Conservation (phyloP, 2,888 invertebrate species). For the Parnassius orleans region DNA sequence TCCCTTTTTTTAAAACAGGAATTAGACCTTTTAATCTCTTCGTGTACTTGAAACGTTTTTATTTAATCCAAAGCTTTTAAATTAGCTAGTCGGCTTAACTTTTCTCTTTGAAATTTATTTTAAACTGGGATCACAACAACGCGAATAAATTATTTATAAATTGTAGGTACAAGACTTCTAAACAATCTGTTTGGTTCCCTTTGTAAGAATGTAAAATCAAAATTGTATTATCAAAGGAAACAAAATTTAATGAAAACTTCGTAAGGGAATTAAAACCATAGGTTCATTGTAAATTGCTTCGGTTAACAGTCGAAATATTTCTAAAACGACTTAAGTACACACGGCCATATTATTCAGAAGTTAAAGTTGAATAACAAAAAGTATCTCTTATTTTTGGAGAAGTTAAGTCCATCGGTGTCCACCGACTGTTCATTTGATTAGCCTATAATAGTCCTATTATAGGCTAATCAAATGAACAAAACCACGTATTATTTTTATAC, state of each 20-base stretch:
- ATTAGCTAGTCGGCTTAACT: constrained; percentile 1
- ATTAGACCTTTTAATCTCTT: constrained; percentile 9
- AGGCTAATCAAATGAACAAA: too few relatives aligned
- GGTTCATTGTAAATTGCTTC: not conserved
- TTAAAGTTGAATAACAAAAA: too few relatives aligned
- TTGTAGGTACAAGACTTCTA: not conserved
- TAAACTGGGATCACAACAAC: not conserved
- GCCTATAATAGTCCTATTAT: too few relatives aligned
- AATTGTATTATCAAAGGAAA: constrained; percentile 2
- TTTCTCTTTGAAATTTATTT: constrained; percentile 21
- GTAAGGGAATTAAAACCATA: not conserved
- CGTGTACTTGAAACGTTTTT: constrained; percentile 1
- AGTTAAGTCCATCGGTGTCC: too few relatives aligned
- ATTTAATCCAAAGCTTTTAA: constrained; percentile 1
- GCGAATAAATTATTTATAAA: constrained; percentile 2
- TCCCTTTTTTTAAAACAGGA: constrained; percentile 1
- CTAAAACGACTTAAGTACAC: too few relatives aligned
- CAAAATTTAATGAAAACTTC: constrained; percentile 2
- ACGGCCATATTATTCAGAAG: too few relatives aligned
- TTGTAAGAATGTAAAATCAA: constrained; percentile 4
- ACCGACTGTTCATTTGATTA: too few relatives aligned
- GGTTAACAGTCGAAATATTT: not conserved
- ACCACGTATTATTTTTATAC: too few relatives aligned
- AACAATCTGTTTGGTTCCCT: constrained; percentile 11
- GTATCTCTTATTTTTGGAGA: too few relatives aligned